Base-by-base conservation (phyloP, 2,113 vertebrate species). In the Caracal caracal region DNA sequence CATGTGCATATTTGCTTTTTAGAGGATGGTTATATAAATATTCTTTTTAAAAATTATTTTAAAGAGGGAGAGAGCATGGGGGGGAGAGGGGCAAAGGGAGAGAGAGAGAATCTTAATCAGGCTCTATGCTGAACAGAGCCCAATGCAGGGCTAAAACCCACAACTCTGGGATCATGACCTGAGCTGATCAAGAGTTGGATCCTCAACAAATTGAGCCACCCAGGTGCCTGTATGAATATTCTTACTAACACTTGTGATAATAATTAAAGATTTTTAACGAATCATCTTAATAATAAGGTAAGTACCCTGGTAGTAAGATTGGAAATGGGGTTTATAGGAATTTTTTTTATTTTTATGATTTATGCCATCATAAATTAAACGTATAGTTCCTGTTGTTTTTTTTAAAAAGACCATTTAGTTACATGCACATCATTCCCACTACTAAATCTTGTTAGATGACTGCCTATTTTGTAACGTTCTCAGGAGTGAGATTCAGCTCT, bases 401-500 rank as follows among this genome's bases (percentile, higher is more conserved):
- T 43, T 43, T 6, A 6, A 40, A 40, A 40, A 40, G 43, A 43
- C 43, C 7, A 43, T 43, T 95, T 90, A 84, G 84, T 88, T 94
- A 89, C 37, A 84, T 71, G 15, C 81, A 90, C 12, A 84, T 56
- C 22, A 96, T 92, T 95, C 9, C 43, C n/a, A 91, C 35, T 80
- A 94, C 40, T 37, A 37, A 70, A 49, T 88, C 70, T 88, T 82
- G 47, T 78, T 90, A 84, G 51, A 88, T 88, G 37, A 96, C 2
- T 92, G 28, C 59, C 63, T 95, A 71, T 95, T 95, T 94, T 71
- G 90, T 70, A 83, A 93, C 15, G 13, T 91, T 37, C 80, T 35
- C 70, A 88, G 78, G 85, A 85, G 33, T 65, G 70, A 94, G 40
- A 95, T 90, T 80, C 35, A 91, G 75, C 65, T 89, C 24, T 92